phyloP scores from a whole-genome alignment of 2,888 invertebrate genomes.

The Rotaria socialis region DNA sequence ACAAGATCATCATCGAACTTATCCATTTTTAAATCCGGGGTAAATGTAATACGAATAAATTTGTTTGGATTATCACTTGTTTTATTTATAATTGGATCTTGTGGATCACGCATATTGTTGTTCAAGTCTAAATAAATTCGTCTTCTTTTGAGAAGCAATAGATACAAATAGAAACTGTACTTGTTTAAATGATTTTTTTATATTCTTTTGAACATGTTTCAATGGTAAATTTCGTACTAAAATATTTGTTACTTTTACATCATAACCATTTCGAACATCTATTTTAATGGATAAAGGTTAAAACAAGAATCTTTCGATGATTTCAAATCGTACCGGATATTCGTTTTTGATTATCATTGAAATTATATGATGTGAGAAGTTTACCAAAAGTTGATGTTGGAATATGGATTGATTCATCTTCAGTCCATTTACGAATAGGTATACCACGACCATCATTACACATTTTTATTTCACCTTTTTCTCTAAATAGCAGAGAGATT shows the following conservation, averaged over 20 bases:
- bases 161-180: slow-evolving; percentile 52
- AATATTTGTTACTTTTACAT: slow-evolving; percentile 97
- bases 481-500: slow-evolving; percentile 55
- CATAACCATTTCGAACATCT: slow-evolving; percentile 89
- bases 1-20: slow-evolving; percentile 85
- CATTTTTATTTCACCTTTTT: slow-evolving; percentile 80
- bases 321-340: slow-evolving; percentile 62
- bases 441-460: slow-evolving; percentile 97
- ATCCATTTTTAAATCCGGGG: slow-evolving; percentile 93
- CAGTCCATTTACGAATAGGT: slow-evolving; percentile 91
- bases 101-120: slow-evolving; percentile 86
- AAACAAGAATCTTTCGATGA: not conserved
- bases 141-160: not conserved
- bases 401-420: slow-evolving; percentile 89
- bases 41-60: slow-evolving; percentile 74
- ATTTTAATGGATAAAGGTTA: not conserved
- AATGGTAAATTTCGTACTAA: slow-evolving; percentile 88
- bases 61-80: slow-evolving; percentile 54
- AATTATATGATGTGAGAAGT: slow-evolving; percentile 93
- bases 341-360: slow-evolving; percentile 94
- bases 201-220: slow-evolving; percentile 84
- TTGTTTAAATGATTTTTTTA: slow-evolving; percentile 77
- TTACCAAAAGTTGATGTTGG: slow-evolving; percentile 99
- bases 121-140: slow-evolving; percentile 69
- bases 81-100: slow-evolving; percentile 73